phyloP scores from a whole-genome alignment of 2,113 vertebrate genomes.

The Lichenostomus cassidix region DNA sequence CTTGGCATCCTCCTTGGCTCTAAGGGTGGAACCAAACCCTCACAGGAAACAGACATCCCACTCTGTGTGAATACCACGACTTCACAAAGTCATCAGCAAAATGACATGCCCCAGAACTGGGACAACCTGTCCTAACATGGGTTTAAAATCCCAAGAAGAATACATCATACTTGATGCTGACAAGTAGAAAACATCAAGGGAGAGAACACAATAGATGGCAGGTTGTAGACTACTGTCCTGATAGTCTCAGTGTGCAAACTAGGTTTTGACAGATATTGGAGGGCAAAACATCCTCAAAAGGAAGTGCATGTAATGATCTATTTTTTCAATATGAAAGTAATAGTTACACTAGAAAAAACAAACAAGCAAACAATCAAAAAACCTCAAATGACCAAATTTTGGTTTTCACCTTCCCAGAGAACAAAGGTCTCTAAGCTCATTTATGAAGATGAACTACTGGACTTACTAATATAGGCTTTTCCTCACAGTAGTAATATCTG shows the following conservation, averaged over 20 bases:
- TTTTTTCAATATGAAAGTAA: neutral
- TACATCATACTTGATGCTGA: neutral
- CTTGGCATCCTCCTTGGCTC: neutral
- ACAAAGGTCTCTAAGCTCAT: neutral
- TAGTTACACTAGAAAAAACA: neutral
- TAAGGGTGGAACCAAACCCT: neutral
- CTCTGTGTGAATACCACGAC: fast-evolving
- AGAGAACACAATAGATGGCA: neutral
- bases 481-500: neutral
- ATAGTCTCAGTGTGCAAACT: neutral
- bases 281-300: neutral
- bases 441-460: neutral
- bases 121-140: neutral
- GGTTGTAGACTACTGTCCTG: neutral
- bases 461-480: neutral
- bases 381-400: neutral
- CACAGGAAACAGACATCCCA: neutral
- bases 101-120: neutral
- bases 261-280: neutral
- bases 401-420: neutral
- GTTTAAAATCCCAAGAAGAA: neutral
- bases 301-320: neutral
- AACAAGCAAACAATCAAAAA: neutral
- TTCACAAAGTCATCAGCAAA: neutral
- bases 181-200: neutral